These are phyloP conservation scores for Pachymerium ferrugineum DNA, from an alignment of 2,888 invertebrate species.

Conservation along the genomic window DNA sequence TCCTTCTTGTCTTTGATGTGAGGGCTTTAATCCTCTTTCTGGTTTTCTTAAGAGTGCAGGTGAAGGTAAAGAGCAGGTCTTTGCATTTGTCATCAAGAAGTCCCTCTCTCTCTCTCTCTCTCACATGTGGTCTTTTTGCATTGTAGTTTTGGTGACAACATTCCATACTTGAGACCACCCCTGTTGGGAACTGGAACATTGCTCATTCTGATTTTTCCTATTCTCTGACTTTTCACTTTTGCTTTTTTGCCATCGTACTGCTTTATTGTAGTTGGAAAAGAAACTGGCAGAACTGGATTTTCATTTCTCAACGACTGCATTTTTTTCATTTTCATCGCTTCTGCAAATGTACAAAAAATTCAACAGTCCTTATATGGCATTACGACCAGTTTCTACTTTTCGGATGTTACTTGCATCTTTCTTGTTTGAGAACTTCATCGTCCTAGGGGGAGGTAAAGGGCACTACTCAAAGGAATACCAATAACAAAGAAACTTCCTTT, in stretches of 20 bases:
- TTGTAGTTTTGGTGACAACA: conserved; percentile 21
- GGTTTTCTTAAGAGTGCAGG: conserved; percentile 10
- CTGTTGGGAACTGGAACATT: background rate
- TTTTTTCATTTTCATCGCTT: no score
- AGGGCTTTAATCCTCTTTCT: conserved; percentile 15
- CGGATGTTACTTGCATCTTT: no score
- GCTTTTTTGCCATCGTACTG: background rate
- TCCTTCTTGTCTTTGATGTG: conserved; percentile 1
- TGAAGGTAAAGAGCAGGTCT: conserved; percentile 2
- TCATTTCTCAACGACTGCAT: background rate
- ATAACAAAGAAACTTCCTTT: no score
- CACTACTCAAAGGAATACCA: no score
- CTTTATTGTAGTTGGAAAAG: background rate
- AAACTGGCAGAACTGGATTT: conserved; percentile 4
- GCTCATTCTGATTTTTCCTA: conserved; percentile 11
- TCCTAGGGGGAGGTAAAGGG: no score
- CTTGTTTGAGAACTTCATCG: no score
- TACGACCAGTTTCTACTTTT: no score
- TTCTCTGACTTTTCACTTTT: conserved; percentile 10
- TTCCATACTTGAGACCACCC: conserved; percentile 19
- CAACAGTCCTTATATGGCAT: no score
- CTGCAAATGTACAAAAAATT: no score
- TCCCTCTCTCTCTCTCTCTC: background rate
- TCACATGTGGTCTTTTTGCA: conserved; percentile 9
- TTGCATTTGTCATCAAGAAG: background rate